Conservation (phyloP, 2,888 invertebrate genomes). For the Blastobasis adustella region DNA sequence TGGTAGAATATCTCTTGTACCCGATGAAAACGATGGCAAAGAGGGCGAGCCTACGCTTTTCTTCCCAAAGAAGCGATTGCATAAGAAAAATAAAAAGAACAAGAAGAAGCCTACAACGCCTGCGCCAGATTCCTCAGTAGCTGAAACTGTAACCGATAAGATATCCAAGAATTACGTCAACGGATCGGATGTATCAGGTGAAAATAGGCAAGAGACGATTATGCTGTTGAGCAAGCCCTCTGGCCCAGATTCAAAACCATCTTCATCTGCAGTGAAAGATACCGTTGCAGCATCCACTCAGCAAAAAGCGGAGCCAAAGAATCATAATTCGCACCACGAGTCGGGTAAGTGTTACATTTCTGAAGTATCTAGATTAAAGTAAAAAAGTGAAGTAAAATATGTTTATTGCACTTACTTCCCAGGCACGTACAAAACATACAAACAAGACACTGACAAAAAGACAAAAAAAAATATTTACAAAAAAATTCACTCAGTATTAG, state of each 20-base stretch:
- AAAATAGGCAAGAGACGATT: constrained; percentile 7
- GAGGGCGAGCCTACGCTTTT: constrained; percentile 52
- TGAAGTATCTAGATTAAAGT: too few species aligned
- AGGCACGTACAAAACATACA: too few species aligned
- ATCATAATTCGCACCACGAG: constrained; percentile 38
- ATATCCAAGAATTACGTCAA: constrained; percentile 15
- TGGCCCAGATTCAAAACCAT: constrained; percentile 15
- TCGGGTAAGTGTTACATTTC: constrained; percentile 35
- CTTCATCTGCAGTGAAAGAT: constrained; percentile 26
- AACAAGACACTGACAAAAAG: too few species aligned
- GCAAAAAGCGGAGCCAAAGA: constrained; percentile 35
- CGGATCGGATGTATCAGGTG: constrained; percentile 12
- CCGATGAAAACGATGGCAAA: constrained; percentile 32
- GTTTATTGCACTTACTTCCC: too few species aligned
- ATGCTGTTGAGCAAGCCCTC: constrained; percentile 14
- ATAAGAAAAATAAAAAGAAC: constrained; percentile 31
- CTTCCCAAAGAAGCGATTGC: constrained; percentile 39
- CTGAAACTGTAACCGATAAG: constrained; percentile 23
- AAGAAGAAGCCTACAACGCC: constrained; percentile 23
- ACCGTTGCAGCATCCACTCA: constrained; percentile 44
- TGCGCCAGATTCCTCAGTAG: constrained; percentile 25
- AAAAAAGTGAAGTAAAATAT: too few species aligned
- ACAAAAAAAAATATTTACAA: too few species aligned
- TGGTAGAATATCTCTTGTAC: constrained; percentile 50
- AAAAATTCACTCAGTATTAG: too few species aligned